Conservation (phyloP, 2,888 invertebrate species). For the Venustoraphidia nigricollis region DNA sequence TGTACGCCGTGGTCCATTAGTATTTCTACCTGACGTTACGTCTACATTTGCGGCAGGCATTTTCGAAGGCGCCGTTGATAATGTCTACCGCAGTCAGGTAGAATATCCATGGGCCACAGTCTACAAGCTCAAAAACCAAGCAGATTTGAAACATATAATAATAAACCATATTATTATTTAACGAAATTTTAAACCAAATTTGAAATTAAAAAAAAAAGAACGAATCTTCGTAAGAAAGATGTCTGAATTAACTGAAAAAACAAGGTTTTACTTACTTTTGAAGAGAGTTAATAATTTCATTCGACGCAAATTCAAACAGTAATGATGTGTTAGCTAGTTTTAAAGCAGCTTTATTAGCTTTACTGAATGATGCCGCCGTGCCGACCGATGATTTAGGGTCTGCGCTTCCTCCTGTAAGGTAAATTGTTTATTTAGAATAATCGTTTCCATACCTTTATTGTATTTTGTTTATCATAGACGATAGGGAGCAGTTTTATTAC, state of each 20-base stretch:
- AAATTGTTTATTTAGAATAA: not conserved
- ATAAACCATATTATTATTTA: not conserved
- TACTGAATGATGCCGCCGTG: constrained; percentile 79
- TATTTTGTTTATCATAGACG: too few species aligned
- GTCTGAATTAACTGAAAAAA: not conserved
- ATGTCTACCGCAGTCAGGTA: too few species aligned
- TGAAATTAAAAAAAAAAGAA: not conserved
- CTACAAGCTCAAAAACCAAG: too few species aligned
- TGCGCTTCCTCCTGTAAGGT: constrained; percentile 51
- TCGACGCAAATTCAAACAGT: constrained; percentile 73
- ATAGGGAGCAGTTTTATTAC: too few species aligned
- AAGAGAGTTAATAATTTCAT: constrained; percentile 62
- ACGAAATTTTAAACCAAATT: not conserved
- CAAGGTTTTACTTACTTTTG: constrained; percentile 28
- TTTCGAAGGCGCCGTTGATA: too few species aligned
- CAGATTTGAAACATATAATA: not conserved
- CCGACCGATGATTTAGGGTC: constrained; percentile 78
- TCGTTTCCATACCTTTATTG: too few species aligned
- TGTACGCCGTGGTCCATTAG: too few species aligned
- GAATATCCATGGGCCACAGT: too few species aligned
- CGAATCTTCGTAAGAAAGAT: not conserved
- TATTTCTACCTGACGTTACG: too few species aligned
- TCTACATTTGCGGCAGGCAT: too few species aligned
- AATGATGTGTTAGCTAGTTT: constrained; percentile 74
- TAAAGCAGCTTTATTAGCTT: constrained; percentile 72